Base-by-base conservation (phyloP, 1,140 invertebrate species). In the Calephelis virginiensis region DNA sequence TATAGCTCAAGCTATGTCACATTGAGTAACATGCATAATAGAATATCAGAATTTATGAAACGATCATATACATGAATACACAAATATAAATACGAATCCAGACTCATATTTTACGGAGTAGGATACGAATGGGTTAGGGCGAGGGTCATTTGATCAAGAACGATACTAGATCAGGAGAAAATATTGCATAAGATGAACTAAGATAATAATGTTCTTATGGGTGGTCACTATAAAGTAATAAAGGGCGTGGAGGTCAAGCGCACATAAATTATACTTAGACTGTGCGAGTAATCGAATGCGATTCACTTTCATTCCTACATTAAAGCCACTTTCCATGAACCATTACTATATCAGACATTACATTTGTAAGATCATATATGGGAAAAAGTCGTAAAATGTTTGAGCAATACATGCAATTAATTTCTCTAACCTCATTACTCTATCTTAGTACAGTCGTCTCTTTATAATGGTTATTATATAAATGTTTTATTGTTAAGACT, bases 111-210 rank as follows among this genome's bases (percentile, higher is more conserved):
- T 63, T 63, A 62, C 46, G 46, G 37, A 17, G 5, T 50, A 11
- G 48, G 60, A 61, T 61, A 53, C 49, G 49, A 53, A 53, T 53
- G 14, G 49, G 49, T 53, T 28, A 53, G 14, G 10, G 62, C 56
- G 53, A 70, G 46, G 70, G 70, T 68, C 70, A 83, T 78, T 73
- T 74, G 80, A 85, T 86, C 76, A 68, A 69, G 73, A 76, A 73
- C 83, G 76, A 81, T 78, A 79, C 75, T 81, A 79, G 74, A 84
- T 81, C 80, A 79, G 78, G 72, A 82, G 81, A 84, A 86, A 88
- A 88, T 89, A 85, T 79, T 81, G 82, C 77, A 70, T 67, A 70
- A 82, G 82, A 89, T 86, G 75, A 80, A 73, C 77, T 70, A 60
- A 81, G 83, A 87, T 86, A 83, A 78, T 74, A 72, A 68, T 74